Base-by-base conservation (phyloP, 2,888 invertebrate species). In the Andrena flavipes region DNA sequence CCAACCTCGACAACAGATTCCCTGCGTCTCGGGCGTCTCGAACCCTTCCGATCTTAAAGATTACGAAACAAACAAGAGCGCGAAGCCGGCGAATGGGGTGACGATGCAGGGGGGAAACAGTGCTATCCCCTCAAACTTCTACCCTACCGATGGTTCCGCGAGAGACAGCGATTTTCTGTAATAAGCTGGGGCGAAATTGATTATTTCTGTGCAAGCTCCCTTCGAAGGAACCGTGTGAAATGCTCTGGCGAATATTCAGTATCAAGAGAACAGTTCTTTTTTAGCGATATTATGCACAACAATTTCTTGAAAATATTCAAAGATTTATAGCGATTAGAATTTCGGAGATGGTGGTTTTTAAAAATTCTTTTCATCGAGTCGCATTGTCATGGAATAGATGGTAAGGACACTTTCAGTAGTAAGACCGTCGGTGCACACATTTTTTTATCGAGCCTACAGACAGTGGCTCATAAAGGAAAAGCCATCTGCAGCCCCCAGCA, bases 41-140 rank as follows among this genome's bases (percentile, higher is more conserved):
- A 93, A 93, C 93, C 93, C 93, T 93, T 93, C 88, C 92, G 93
- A 93, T 94, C 93, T 93, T 93, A 93, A 94, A 94, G 93, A 93
- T 94, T 93, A 93, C 92, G 93, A 92, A 93, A 93, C 92, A 93
- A 94, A 93, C 92, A 93, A 91, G 92, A 92, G 91, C 89, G 92
- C 90, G 88, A 92, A 92, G 90, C 89, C 89, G 89, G 91, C 89
- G 90, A 93, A 93, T 93, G 92, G 93, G 93, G 93, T 93, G 93
- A 92, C 91, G 92, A 93, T 89, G 89, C 86, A 86, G 85, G 90
- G 88, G 88, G 63, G 54, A 81, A 79, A 80, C 76, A 72, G 82
- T 74, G 84, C 88, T 80, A 88, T 82, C 88, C 90, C 89, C 89
- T 88, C 84, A 77, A 87, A 87, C 82, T 72, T 68, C 77, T 26